A percentile compares a stretch with the other conserved stretches of the same genome.
These are phyloP conservation scores for Archivesica marissinica DNA, from an alignment of 1,140 invertebrate genomes.

Conservation along the genomic window DNA sequence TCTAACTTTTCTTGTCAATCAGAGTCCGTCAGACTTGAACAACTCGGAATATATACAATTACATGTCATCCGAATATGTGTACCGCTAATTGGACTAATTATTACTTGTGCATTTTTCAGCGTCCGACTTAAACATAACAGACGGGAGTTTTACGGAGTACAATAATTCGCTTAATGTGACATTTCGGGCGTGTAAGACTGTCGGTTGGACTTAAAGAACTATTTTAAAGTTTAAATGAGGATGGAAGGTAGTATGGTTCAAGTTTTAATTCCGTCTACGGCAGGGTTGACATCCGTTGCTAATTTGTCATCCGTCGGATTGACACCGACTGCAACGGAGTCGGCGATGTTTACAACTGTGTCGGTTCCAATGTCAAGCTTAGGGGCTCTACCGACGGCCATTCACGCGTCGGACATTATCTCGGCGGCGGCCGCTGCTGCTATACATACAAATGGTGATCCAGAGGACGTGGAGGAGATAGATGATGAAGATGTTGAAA, in stretches of 20 bases:
- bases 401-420: slow-evolving; percentile 44
- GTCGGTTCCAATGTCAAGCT: slow-evolving; percentile 1
- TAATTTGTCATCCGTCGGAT: slow-evolving; percentile 13
- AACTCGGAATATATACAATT: slow-evolving; percentile 65
- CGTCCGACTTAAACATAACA: slow-evolving; percentile 45
- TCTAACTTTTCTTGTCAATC: slow-evolving; percentile 63
- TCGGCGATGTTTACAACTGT: slow-evolving; percentile 12
- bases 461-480: slow-evolving; percentile 21
- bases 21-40: slow-evolving; percentile 61
- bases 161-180: slow-evolving; percentile 20
- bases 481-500: background rate
- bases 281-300: slow-evolving; percentile 33
- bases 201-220: background rate
- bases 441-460: slow-evolving; percentile 33
- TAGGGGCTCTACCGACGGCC: background rate
- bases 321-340: background rate
- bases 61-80: slow-evolving; percentile 59
- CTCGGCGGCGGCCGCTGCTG: slow-evolving; percentile 37
- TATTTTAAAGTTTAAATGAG: slow-evolving; percentile 31
- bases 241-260: slow-evolving; percentile 48
- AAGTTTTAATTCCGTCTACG: slow-evolving; percentile 54
- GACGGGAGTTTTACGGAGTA: slow-evolving; percentile 8
- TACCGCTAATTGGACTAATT: slow-evolving; percentile 36
- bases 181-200: background rate
- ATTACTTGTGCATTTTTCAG: slow-evolving; percentile 35